Evolutionary conservation across 2,797 vertebrate genomes (phyloP), one percentile per base, ranked within the genome.

Genomic region (Lithobates pipiens): DNA sequence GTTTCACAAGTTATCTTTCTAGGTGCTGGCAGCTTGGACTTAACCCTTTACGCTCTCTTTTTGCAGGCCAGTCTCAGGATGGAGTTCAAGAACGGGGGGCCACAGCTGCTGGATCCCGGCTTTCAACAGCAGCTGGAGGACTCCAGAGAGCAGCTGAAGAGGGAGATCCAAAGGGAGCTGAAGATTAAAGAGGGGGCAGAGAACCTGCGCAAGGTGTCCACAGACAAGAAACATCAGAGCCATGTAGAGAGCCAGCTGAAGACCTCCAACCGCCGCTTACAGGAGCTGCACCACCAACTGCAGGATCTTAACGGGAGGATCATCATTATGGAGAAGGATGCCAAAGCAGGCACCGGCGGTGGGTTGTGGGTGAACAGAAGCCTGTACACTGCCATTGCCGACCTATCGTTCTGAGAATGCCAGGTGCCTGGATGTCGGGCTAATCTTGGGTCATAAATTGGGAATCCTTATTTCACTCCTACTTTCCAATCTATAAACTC

Each of bases 111-210:
- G 3, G 95, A 96, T 90, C 94, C 96, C 0, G 82, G 89, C 80
- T 96, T 96, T 76, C 97, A 97, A 88, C 96, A 96, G 92, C 96
- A 93, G 3, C 88, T 97, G 90, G 96, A 98, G 61, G 94, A 95
- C 21, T 96, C 96, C 39, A 96, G 96, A 21, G 94, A 95, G 0
- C 79, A 91, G 13, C 91, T 99, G 61, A 93, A 96, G 7, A 94
- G 95, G 70, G 95, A 98, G 88, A 99, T 99, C 91, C 98, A 97
- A 92, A 94, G 96, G 11, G 97, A 99, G 85, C 90, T 99, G 88
- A 99, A 98, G 90, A 98, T 99, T 88, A 99, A 99, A 90, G 97
- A 99, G 88, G 98, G 97, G 0, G 94, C 96, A 0, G 98, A 99
- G 91, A 95, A 98, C 77, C 86, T 99, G 83, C 94, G 95, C 23